Evolutionary conservation across 2,113 vertebrate genomes (phyloP).

Genomic region (Salvelinus alpinus): DNA sequence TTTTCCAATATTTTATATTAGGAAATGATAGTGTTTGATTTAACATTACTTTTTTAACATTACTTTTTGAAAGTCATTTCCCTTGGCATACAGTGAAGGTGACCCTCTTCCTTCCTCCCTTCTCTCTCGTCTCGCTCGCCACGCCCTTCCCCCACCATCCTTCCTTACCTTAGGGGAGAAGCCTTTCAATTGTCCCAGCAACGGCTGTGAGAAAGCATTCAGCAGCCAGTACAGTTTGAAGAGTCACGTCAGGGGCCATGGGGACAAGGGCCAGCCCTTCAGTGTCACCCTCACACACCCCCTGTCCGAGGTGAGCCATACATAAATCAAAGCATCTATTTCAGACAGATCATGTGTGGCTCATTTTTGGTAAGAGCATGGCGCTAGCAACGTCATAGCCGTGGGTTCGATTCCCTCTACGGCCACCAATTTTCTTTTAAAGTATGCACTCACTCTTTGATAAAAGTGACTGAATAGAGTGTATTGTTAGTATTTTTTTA

Average conservation of each 20-base stretch:
- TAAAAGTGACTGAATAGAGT: too few species aligned
- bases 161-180: constrained; percentile 82
- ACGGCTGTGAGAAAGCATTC: constrained; percentile 96
- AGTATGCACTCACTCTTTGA: background rate
- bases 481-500: too few species aligned
- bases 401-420: too few species aligned
- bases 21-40: too few species aligned
- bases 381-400: too few species aligned
- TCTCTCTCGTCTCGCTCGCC: background rate
- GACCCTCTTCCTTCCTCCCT: background rate
- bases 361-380: background rate
- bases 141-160: too few species aligned
- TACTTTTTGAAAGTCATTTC: background rate
- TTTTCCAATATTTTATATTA: too few species aligned
- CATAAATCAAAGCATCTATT: background rate
- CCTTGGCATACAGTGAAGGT: background rate
- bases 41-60: too few species aligned
- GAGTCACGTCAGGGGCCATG: constrained; percentile 96
- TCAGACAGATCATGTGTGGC: background rate
- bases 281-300: constrained; percentile 79
- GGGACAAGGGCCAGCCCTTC: constrained; percentile 82
- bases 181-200: constrained; percentile 94
- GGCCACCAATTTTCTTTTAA: too few species aligned
- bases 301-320: constrained; percentile 83
- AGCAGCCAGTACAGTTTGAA: constrained; percentile 97